A percentile compares a stretch with the other conserved stretches of the same genome.
Conservation (phyloP, 1,140 invertebrate species). For the Ceratitis capitata region DNA sequence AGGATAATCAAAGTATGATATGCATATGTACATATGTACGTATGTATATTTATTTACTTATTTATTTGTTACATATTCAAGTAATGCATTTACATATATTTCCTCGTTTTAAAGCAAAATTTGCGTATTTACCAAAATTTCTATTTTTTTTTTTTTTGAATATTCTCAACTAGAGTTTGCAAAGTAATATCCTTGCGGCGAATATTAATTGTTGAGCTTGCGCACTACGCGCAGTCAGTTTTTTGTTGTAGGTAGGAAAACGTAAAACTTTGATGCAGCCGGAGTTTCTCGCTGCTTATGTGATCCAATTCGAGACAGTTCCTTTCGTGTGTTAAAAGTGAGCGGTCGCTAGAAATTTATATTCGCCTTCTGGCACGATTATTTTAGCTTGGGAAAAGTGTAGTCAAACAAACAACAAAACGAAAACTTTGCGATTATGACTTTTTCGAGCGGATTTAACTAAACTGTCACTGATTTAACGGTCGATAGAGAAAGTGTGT, state of each 20-base stretch:
- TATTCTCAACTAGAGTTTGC: background rate
- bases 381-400: background rate
- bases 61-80: no score
- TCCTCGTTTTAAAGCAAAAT: background rate
- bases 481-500: no score
- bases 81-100: no score
- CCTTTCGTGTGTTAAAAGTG: background rate
- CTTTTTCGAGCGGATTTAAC: no score
- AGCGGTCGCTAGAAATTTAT: background rate
- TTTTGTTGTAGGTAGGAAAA: background rate
- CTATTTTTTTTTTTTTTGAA: background rate
- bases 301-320: conserved; percentile 15
- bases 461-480: no score
- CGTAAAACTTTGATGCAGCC: background rate
- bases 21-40: background rate
- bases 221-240: background rate
- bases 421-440: no score
- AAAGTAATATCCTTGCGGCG: background rate
- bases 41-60: background rate
- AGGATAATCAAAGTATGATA: no score
- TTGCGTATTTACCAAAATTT: background rate
- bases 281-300: background rate
- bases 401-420: background rate
- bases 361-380: background rate
- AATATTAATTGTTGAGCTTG: conserved; percentile 26